A percentile compares a stretch with the other conserved stretches of the same genome.
phyloP scores from a whole-genome alignment of 2,797 vertebrate species.

The Salmo trutta region DNA sequence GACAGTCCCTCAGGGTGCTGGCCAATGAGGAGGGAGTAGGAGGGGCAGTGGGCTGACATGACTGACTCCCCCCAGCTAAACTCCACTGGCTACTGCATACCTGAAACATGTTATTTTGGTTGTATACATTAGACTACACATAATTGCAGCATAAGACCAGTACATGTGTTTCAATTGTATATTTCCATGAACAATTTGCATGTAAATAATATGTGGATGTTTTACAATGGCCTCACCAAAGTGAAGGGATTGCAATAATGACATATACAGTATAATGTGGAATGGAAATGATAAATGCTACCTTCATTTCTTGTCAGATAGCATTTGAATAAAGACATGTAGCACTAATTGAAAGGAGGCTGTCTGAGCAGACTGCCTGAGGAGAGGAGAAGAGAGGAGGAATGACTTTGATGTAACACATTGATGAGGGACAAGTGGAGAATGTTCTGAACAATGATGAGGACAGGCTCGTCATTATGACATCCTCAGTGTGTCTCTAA shows the following conservation, averaged over 20 bases:
- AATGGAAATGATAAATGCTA: conserved; percentile 63
- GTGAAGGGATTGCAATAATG: conserved; percentile 58
- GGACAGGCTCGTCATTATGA: conserved; percentile 57
- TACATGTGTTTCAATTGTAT: conserved; percentile 33
- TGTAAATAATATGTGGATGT: conserved; percentile 55
- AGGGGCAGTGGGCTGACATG: conserved; percentile 25
- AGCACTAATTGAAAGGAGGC: conserved; percentile 63
- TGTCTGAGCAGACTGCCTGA: conserved; percentile 62
- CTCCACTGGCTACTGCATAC: conserved; percentile 21
- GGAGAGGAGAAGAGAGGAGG: conserved; percentile 18
- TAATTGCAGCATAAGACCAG: conserved; percentile 58
- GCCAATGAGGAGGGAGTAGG: not conserved
- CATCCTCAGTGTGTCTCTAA: conserved; percentile 55
- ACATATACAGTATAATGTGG: conserved; percentile 42
- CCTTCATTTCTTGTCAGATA: conserved; percentile 53
- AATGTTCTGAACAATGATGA: conserved; percentile 56
- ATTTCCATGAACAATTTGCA: conserved; percentile 58
- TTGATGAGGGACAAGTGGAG: conserved; percentile 60
- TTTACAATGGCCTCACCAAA: conserved; percentile 62
- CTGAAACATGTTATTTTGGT: conserved; percentile 45
- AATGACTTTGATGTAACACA: conserved; percentile 53
- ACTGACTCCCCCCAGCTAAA: not conserved
- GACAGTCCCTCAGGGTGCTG: not conserved
- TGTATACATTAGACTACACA: conserved; percentile 53
- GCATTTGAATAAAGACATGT: conserved; percentile 57